Percentiles rank a stretch among this genome's conserved stretches.
Evolutionary conservation across 2,113 vertebrate genomes (phyloP).

Genomic region (Paradisaea rubra): DNA sequence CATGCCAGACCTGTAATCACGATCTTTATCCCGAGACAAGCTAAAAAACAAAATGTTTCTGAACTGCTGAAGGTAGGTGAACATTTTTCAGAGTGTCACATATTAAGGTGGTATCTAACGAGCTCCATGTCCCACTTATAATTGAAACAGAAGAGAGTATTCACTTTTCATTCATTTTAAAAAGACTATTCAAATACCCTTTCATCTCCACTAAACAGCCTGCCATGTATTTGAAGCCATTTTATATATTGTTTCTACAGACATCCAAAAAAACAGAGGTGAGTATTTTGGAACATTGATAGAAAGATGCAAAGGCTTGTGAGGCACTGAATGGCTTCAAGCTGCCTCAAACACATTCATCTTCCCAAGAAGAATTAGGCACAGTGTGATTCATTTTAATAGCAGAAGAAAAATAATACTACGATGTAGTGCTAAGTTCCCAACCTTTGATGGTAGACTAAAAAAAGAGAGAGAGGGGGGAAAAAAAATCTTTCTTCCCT

Average conservation of each 20-base stretch:
- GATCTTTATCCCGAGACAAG: background rate
- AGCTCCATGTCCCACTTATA: constrained; percentile 66
- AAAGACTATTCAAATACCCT: constrained; percentile 70
- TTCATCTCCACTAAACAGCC: constrained; percentile 73
- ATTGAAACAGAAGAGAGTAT: constrained; percentile 69
- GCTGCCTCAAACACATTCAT: constrained; percentile 70
- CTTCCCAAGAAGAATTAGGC: constrained; percentile 73
- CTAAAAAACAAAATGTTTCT: constrained; percentile 44
- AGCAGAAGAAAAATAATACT: constrained; percentile 74
- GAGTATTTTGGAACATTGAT: constrained; percentile 69
- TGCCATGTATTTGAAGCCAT: constrained; percentile 72
- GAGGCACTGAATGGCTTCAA: constrained; percentile 69
- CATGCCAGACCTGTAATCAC: constrained; percentile 10
- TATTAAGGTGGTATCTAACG: constrained; percentile 61
- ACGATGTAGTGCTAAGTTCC: constrained; percentile 66
- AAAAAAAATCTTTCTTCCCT: constrained; percentile 55
- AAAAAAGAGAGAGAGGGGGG: background rate
- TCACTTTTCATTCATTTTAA: constrained; percentile 73
- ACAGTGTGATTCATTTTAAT: constrained; percentile 77
- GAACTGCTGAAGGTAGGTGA: constrained; percentile 21
- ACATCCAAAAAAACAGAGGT: constrained; percentile 66
- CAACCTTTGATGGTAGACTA: constrained; percentile 67
- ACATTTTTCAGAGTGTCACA: constrained; percentile 49
- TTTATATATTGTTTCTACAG: constrained; percentile 73
- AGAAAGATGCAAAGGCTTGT: constrained; percentile 68